Evolutionary conservation across 2,113 vertebrate genomes (phyloP).

Genomic region (Myotis lucifugus): DNA sequence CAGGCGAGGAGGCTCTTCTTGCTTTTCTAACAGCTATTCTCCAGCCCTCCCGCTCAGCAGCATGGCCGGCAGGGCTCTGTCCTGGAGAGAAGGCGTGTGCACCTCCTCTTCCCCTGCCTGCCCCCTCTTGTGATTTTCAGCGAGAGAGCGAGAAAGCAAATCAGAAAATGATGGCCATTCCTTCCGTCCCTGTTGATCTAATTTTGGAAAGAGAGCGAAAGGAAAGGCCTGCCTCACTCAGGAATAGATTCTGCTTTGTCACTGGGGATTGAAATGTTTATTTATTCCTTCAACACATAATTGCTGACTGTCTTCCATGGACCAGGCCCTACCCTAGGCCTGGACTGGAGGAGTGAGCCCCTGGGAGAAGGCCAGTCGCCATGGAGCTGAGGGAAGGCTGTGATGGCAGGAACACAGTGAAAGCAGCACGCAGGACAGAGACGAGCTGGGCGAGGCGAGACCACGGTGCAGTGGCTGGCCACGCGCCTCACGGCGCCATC

Average conservation of each 20-base stretch:
- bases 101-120: neutral
- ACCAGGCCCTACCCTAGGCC: neutral
- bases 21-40: too few species aligned
- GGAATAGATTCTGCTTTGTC: neutral
- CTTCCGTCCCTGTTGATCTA: neutral
- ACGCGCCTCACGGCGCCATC: rapidly evolving
- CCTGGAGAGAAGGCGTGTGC: rapidly evolving
- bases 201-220: neutral
- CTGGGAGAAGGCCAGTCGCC: neutral
- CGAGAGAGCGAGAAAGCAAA: neutral
- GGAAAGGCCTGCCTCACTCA: neutral
- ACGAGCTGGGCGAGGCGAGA: rapidly evolving
- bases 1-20: too few species aligned
- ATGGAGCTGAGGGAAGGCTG: neutral
- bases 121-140: neutral
- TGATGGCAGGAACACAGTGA: neutral
- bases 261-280: rapidly evolving
- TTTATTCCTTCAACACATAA: neutral
- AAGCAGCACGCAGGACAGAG: neutral
- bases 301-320: rapidly evolving
- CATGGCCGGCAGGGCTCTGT: rapidly evolving
- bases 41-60: neutral
- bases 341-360: rapidly evolving
- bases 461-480: rapidly evolving
- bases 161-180: neutral